Conservation (phyloP, 2,888 invertebrate species). For the Drosophila leonis region DNA sequence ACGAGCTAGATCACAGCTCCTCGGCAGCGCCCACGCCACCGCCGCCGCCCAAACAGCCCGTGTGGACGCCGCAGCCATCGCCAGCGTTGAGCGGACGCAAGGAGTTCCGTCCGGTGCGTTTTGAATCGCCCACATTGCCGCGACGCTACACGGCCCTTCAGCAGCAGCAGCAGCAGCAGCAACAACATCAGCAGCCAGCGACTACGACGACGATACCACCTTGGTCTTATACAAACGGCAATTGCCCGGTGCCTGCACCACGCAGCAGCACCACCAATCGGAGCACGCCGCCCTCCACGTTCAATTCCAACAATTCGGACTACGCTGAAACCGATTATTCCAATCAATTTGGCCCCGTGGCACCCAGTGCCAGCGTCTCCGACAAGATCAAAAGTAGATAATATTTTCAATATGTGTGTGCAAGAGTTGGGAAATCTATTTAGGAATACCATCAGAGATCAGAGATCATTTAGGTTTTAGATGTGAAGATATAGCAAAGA, state of each 20-base stretch:
- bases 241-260: constrained; percentile 48
- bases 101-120: constrained; percentile 92
- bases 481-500: neutral
- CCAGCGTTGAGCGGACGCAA: constrained; percentile 89
- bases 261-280: constrained; percentile 66
- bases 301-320: constrained; percentile 67
- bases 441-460: neutral
- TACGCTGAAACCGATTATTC: constrained; percentile 70
- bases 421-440: neutral
- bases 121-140: constrained; percentile 89
- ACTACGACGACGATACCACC: constrained; percentile 62
- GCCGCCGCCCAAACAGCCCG: constrained; percentile 88
- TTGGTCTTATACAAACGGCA: constrained; percentile 65
- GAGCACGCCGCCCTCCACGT: constrained; percentile 63
- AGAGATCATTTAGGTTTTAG: neutral
- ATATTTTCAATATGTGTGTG: neutral
- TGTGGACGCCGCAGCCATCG: constrained; percentile 93
- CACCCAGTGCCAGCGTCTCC: constrained; percentile 79
- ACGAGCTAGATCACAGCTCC: constrained; percentile 78
- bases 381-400: constrained; percentile 84
- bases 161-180: constrained; percentile 49
- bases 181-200: constrained; percentile 30
- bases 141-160: constrained; percentile 84
- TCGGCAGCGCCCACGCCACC: constrained; percentile 84
- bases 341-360: constrained; percentile 64